These are phyloP conservation scores for Ophiothrix spiculata DNA, from an alignment of 35 echinoderm and acorn worm species.

Conservation along the genomic window DNA sequence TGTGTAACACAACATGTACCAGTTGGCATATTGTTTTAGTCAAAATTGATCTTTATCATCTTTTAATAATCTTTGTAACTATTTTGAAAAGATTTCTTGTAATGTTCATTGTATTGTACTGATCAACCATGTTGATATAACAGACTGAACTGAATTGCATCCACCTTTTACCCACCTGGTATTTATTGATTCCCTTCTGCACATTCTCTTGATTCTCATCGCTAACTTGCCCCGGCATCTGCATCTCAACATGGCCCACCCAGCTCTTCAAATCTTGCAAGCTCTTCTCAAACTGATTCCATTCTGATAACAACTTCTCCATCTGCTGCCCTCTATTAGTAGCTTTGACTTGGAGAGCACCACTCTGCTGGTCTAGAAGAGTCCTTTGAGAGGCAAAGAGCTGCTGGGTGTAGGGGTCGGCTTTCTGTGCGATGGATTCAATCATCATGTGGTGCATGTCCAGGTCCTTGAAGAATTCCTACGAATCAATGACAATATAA, in stretches of 20 bases:
- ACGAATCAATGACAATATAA: too few relatives aligned
- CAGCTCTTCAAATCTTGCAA: constrained; percentile 73
- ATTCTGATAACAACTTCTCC: constrained; percentile 79
- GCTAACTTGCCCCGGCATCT: constrained; percentile 79
- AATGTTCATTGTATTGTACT: neutral
- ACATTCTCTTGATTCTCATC: constrained; percentile 84
- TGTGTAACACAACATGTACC: too few relatives aligned
- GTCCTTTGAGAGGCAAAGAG: constrained; percentile 67
- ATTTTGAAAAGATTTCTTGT: neutral
- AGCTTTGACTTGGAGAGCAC: constrained; percentile 61
- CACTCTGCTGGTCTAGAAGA: constrained; percentile 71
- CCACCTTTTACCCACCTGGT: constrained; percentile 53
- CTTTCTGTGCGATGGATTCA: constrained; percentile 95
- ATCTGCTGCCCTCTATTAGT: constrained; percentile 71
- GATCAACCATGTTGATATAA: neutral
- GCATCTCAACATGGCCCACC: constrained; percentile 77
- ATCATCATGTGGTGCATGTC: constrained; percentile 93
- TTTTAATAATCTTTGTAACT: neutral
- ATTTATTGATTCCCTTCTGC: constrained; percentile 89
- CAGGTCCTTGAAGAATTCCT: constrained; percentile 94
- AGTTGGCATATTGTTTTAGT: neutral
- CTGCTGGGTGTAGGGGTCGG: constrained; percentile 78
- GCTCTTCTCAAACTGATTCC: constrained; percentile 69
- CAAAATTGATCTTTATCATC: neutral
- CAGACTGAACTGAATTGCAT: neutral